Evolutionary conservation across 2,113 vertebrate species (phyloP).

Genomic region (Rousettus leschenaultii): DNA sequence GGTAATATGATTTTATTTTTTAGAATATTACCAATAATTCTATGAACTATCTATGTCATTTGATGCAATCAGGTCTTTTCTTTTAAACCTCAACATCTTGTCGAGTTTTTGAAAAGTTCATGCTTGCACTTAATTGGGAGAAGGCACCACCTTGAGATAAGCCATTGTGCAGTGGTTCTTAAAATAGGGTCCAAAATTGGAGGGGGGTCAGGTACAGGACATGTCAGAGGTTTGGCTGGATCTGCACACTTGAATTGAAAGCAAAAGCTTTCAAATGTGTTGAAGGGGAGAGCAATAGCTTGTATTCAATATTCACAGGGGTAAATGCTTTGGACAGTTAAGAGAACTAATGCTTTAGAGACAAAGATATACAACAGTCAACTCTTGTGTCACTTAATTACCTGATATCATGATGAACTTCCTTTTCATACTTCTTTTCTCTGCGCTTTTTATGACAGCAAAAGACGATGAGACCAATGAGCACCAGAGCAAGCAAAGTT

Average conservation of each 20-base stretch:
- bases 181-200: background rate
- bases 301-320: background rate
- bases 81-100: background rate
- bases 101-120: background rate
- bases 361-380: background rate
- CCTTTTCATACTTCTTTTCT: conserved; percentile 97
- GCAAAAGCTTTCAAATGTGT: background rate
- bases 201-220: accelerated
- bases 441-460: conserved; percentile 90
- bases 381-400: conserved; percentile 62
- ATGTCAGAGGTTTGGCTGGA: background rate
- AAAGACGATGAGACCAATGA: conserved; percentile 88
- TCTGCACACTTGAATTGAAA: background rate
- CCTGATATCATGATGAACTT: conserved; percentile 98
- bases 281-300: background rate
- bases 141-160: background rate
- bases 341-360: background rate
- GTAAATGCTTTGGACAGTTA: background rate
- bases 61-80: background rate
- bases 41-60: background rate
- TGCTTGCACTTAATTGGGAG: background rate
- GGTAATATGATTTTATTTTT: too few species aligned
- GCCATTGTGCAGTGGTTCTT: background rate
- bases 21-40: background rate
- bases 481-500: conserved; percentile 86